phyloP scores from a whole-genome alignment of 2,113 vertebrate species.

The Thamnophis sirtalis region DNA sequence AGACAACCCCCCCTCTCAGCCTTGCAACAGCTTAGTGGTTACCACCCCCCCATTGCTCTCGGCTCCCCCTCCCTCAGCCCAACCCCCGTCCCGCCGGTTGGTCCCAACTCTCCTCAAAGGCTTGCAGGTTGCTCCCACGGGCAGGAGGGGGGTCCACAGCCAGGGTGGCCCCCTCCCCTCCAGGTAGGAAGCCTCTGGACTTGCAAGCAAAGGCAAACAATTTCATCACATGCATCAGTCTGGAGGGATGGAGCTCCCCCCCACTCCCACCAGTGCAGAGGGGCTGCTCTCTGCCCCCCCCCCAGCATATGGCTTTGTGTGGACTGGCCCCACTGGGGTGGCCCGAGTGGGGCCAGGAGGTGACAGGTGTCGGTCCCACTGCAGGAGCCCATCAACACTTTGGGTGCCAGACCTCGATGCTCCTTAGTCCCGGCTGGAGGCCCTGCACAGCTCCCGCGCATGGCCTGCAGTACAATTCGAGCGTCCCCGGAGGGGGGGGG shows the following conservation, averaged over 20 bases:
- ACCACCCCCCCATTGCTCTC: background rate
- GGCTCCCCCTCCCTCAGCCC: background rate
- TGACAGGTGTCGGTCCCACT: background rate
- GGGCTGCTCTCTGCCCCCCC: constrained; percentile 27
- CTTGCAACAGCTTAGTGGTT: background rate
- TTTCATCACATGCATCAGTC: background rate
- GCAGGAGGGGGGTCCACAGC: background rate
- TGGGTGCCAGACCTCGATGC: too few species aligned
- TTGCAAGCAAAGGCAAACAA: background rate
- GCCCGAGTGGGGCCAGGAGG: constrained; percentile 24
- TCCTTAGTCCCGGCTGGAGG: background rate
- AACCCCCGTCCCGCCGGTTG: background rate
- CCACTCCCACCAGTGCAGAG: too few species aligned
- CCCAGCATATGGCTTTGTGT: constrained; percentile 60
- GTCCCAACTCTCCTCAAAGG: background rate
- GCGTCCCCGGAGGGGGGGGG: background rate
- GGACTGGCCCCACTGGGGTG: constrained; percentile 24
- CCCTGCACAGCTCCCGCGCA: too few species aligned
- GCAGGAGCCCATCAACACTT: background rate
- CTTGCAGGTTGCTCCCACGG: background rate
- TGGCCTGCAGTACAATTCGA: background rate
- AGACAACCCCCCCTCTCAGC: background rate
- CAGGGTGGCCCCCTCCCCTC: background rate
- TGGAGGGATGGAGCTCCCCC: background rate
- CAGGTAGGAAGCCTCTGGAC: background rate